These are phyloP conservation scores for Drosophila orena DNA, from an alignment of 1,140 invertebrate species.

Conservation along the genomic window DNA sequence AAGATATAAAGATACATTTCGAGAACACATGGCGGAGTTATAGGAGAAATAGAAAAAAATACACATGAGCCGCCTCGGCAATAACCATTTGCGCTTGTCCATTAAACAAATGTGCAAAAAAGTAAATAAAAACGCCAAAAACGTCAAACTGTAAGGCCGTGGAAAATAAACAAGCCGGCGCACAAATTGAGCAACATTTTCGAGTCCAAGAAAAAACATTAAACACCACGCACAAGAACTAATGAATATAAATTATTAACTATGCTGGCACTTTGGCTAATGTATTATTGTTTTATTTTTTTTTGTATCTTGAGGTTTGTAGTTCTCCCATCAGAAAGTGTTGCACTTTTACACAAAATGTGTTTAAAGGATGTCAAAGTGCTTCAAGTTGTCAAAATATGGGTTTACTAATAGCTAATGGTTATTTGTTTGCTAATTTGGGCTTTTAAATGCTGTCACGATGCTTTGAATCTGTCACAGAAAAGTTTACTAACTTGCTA, in stretches of 20 bases:
- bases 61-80: conserved; percentile 6
- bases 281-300: conserved; percentile 10
- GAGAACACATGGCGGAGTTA: conserved; percentile 48
- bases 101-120: conserved; percentile 59
- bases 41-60: conserved; percentile 4
- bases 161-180: conserved; percentile 16
- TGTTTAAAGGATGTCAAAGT: conserved; percentile 14
- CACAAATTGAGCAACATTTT: conserved; percentile 29
- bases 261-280: conserved; percentile 34
- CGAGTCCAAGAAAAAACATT: conserved; percentile 12
- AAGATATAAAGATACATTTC: conserved; percentile 44
- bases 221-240: conserved; percentile 18
- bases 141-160: conserved; percentile 9
- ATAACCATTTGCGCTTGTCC: conserved; percentile 53
- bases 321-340: background rate
- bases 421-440: background rate
- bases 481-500: too few species aligned
- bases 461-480: too few species aligned
- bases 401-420: conserved; percentile 14
- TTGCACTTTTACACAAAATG: conserved; percentile 13
- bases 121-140: conserved; percentile 5
- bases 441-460: background rate
- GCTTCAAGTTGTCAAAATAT: conserved; percentile 21
- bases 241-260: conserved; percentile 47
- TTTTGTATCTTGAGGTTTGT: background rate